Percentiles rank a stretch among this genome's conserved stretches.
phyloP scores from a whole-genome alignment of 2,797 vertebrate genomes.

The Hemibagrus guttatus region DNA sequence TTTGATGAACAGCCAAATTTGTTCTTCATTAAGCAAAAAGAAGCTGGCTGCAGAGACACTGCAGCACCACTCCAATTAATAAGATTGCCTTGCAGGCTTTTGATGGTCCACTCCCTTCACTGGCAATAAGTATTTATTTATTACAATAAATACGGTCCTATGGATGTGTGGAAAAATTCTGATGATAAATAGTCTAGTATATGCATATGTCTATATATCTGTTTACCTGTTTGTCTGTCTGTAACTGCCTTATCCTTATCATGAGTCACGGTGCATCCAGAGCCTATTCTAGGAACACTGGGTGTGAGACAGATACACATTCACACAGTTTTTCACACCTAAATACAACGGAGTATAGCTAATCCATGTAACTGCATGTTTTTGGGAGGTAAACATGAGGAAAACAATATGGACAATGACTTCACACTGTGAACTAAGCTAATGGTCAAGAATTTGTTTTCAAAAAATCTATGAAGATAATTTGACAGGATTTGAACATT shows the following conservation, averaged over 20 bases:
- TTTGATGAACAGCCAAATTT: constrained; percentile 26
- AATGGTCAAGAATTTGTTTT: background rate
- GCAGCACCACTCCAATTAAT: constrained; percentile 46
- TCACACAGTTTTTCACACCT: background rate
- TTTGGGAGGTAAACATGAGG: background rate
- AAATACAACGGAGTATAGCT: background rate
- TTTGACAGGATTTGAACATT: background rate
- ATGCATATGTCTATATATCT: background rate
- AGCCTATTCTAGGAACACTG: background rate
- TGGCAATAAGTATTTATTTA: background rate
- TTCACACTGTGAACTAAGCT: background rate
- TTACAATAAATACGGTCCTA: background rate
- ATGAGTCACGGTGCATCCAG: background rate
- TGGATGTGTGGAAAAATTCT: background rate
- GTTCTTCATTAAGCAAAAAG: constrained; percentile 41
- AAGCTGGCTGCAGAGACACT: constrained; percentile 35
- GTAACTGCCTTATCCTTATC: background rate
- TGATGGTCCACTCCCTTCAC: constrained; percentile 17
- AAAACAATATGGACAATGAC: background rate
- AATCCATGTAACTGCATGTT: background rate
- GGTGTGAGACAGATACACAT: background rate
- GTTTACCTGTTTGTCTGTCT: background rate
- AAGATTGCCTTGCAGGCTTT: constrained; percentile 47
- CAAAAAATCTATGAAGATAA: background rate
- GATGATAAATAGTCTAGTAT: background rate